Evolutionary conservation across 2,797 vertebrate species (phyloP).

Genomic region (Carcharodon carcharias): DNA sequence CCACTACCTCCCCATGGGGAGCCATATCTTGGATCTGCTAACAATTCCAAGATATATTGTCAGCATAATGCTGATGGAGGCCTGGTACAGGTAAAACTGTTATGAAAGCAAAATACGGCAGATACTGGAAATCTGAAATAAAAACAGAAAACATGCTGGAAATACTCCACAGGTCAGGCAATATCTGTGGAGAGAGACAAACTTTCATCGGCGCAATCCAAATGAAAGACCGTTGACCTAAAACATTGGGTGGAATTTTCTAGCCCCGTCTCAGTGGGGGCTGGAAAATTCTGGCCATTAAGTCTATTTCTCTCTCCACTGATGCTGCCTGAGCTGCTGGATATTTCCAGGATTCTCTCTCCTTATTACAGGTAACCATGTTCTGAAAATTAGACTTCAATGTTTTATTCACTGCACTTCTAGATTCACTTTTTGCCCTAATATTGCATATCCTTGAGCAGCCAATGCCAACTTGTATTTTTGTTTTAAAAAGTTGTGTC

Average conservation of each 20-base stretch:
- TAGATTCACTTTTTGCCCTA: neutral
- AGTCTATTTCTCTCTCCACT: neutral
- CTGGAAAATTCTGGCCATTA: too few species aligned
- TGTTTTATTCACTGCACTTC: neutral
- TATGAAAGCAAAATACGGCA: neutral
- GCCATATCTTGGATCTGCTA: too few species aligned
- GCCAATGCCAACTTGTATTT: neutral
- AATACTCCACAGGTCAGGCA: neutral
- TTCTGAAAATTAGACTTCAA: neutral
- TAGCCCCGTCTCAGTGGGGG: too few species aligned
- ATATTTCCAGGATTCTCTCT: neutral
- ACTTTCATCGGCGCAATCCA: neutral
- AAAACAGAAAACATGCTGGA: neutral
- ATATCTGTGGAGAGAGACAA: neutral
- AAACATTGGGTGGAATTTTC: neutral
- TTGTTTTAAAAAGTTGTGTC: neutral
- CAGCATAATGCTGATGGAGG: neutral
- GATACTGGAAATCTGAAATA: too few species aligned
- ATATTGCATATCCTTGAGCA: neutral
- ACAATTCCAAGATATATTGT: neutral
- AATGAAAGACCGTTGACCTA: neutral
- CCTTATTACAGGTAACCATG: neutral
- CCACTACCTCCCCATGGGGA: neutral
- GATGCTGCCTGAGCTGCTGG: neutral
- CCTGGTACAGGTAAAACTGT: neutral